phyloP scores from a whole-genome alignment of 2,113 vertebrate genomes.

The Promerops cafer region DNA sequence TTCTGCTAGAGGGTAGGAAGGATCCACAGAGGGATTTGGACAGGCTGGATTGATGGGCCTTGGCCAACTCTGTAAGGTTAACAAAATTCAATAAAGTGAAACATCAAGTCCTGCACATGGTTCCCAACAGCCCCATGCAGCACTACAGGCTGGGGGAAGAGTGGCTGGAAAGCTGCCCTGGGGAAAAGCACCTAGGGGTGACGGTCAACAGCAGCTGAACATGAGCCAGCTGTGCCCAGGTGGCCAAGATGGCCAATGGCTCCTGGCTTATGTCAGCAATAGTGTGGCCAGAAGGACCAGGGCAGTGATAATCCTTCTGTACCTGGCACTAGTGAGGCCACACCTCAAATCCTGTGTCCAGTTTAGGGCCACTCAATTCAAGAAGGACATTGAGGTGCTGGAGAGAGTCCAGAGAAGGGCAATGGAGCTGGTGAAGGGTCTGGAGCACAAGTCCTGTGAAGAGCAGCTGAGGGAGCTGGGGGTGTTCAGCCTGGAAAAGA shows the following conservation, averaged over 20 bases:
- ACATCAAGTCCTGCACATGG: rapidly evolving
- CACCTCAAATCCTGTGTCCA: not conserved
- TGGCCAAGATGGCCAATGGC: not conserved
- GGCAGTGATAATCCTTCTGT: not conserved
- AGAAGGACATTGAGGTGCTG: not conserved
- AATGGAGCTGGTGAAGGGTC: not conserved
- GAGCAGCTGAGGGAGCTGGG: not conserved
- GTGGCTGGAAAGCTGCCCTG: not conserved
- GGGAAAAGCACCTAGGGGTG: not conserved
- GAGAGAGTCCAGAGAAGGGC: rapidly evolving
- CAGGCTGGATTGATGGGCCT: not conserved
- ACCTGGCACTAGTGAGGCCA: rapidly evolving
- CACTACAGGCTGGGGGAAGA: not conserved
- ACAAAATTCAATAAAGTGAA: not conserved
- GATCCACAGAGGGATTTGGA: not conserved
- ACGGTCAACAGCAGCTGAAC: rapidly evolving
- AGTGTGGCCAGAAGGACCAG: not conserved
- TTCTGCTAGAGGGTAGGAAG: not conserved
- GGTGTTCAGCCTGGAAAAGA: not conserved
- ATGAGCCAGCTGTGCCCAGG: not conserved
- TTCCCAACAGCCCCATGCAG: not conserved
- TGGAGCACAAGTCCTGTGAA: not conserved
- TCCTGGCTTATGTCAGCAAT: not conserved
- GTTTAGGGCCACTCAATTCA: not conserved
- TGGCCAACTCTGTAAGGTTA: not conserved